A percentile compares a stretch with the other conserved stretches of the same genome.
Evolutionary conservation across 2,888 invertebrate species (phyloP).

Genomic region (Disparrhopalites patrizii): DNA sequence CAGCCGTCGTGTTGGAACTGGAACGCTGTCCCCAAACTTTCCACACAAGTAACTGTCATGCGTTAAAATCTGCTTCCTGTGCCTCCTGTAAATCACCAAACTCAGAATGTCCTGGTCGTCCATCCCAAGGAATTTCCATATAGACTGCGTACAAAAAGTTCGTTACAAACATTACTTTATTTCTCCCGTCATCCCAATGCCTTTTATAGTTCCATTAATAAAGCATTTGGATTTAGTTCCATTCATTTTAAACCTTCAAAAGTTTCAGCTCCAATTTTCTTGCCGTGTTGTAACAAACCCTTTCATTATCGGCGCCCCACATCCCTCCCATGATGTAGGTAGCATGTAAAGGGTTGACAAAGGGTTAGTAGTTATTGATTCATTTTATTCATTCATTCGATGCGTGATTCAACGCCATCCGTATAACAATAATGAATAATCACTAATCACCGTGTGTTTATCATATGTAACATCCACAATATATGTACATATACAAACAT

Average conservation of each 20-base stretch:
- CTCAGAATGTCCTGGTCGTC: background rate
- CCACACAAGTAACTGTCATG: background rate
- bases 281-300: background rate
- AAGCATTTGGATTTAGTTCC: background rate
- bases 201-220: background rate
- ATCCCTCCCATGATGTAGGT: constrained; percentile 48
- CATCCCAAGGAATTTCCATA: background rate
- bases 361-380: too few species aligned
- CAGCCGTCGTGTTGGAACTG: background rate
- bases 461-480: too few species aligned
- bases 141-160: too few species aligned
- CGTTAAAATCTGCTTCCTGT: background rate
- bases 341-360: too few species aligned
- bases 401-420: too few species aligned
- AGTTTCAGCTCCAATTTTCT: background rate
- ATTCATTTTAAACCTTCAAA: background rate
- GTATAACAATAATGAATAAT: too few species aligned
- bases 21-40: background rate
- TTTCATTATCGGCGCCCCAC: constrained; percentile 50
- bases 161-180: too few species aligned
- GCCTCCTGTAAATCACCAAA: background rate
- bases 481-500: too few species aligned
- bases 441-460: too few species aligned
- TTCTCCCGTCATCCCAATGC: background rate
- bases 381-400: too few species aligned